A percentile compares a stretch with the other conserved stretches of the same genome.
phyloP scores from a whole-genome alignment of 2,888 invertebrate genomes.

The Eudemis profundana region DNA sequence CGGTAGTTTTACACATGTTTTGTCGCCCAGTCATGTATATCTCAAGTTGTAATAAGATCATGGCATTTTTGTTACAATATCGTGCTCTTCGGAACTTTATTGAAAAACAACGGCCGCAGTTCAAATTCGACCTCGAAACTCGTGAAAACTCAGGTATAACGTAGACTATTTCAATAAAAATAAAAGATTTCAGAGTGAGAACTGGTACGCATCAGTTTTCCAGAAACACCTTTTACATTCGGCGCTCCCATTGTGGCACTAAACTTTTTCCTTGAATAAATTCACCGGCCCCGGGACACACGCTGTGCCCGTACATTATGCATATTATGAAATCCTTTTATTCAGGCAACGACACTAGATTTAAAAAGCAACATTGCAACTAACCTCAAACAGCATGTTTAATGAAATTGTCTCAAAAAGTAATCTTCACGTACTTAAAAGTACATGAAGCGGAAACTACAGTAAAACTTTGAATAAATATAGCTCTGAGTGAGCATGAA shows the following conservation, averaged over 20 bases:
- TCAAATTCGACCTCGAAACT: neutral
- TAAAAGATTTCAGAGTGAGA: neutral
- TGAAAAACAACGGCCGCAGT: neutral
- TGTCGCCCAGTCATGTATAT: too few species aligned
- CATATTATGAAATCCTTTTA: slow-evolving; percentile 51
- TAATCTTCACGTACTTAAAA: too few species aligned
- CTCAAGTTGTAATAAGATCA: slow-evolving; percentile 19
- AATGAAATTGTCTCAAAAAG: neutral
- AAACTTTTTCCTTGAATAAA: slow-evolving; percentile 49
- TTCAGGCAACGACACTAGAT: slow-evolving; percentile 51
- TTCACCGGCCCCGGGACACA: slow-evolving; percentile 46
- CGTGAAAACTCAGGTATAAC: neutral
- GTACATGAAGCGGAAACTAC: neutral
- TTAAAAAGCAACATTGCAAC: slow-evolving; percentile 50
- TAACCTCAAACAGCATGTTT: slow-evolving; percentile 36
- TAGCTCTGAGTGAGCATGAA: slow-evolving; percentile 1
- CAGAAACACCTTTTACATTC: slow-evolving; percentile 13
- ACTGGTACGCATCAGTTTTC: slow-evolving; percentile 3
- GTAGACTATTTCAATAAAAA: neutral
- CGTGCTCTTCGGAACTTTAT: neutral
- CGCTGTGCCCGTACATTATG: slow-evolving; percentile 48
- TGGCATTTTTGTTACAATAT: neutral
- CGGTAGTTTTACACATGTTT: neutral
- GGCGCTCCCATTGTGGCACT: slow-evolving; percentile 44
- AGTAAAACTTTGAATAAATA: neutral